phyloP scores from a whole-genome alignment of 1,140 invertebrate species.

The Apis dorsata region DNA sequence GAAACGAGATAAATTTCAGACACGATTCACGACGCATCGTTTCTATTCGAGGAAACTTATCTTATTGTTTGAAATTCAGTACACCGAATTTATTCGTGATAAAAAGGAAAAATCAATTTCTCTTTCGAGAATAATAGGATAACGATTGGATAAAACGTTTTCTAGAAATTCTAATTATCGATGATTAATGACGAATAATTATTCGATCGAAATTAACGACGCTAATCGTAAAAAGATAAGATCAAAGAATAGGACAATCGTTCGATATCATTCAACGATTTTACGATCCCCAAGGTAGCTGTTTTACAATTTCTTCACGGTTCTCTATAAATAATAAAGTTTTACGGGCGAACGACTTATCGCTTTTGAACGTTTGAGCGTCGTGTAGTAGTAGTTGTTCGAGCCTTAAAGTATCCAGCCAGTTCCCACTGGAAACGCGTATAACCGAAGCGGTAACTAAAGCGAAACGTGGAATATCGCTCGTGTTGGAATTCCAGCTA shows the following conservation, averaged over 20 bases:
- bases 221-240: too few species aligned
- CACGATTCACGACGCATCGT: not conserved
- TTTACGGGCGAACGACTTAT: slow-evolving; percentile 29
- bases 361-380: slow-evolving; percentile 1
- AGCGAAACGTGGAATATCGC: too few species aligned
- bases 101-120: too few species aligned
- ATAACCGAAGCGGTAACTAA: too few species aligned
- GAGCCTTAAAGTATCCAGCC: too few species aligned
- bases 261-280: not conserved
- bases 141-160: too few species aligned
- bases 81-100: not conserved
- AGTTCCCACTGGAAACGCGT: too few species aligned
- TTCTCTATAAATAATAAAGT: slow-evolving; percentile 27
- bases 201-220: too few species aligned
- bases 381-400: slow-evolving; percentile 1
- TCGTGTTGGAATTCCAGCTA: too few species aligned
- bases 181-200: too few species aligned
- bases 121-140: not conserved
- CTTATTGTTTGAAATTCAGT: not conserved
- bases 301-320: slow-evolving; percentile 22
- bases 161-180: too few species aligned
- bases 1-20: not conserved
- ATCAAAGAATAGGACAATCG: too few species aligned
- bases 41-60: not conserved
- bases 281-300: not conserved